Conservation (phyloP, 1,140 invertebrate species). For the Philopotamus ludificatus region DNA sequence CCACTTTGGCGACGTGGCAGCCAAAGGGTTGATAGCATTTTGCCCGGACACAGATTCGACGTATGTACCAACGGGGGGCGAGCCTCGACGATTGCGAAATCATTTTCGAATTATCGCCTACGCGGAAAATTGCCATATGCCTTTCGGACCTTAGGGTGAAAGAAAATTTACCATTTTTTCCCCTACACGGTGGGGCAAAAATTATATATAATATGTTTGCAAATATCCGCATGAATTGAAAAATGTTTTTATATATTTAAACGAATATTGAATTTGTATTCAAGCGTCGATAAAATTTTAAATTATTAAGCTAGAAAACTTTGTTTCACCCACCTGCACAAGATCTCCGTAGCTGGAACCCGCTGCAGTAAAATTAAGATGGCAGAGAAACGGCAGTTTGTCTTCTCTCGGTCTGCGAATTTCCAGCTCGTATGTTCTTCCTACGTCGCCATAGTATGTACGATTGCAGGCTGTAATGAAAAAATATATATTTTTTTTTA, state of each 20-base stretch:
- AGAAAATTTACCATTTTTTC: too few relatives aligned
- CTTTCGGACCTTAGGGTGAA: background rate
- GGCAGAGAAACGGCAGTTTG: conserved; percentile 73
- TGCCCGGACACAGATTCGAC: background rate
- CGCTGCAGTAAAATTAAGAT: conserved; percentile 76
- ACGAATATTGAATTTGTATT: background rate
- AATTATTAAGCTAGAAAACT: background rate
- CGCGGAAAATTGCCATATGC: background rate
- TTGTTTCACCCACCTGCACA: conserved; percentile 65
- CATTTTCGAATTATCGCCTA: background rate
- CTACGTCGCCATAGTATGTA: conserved; percentile 77
- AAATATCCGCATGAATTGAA: too few relatives aligned
- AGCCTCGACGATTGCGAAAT: background rate
- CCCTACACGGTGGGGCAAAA: too few relatives aligned
- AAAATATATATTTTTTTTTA: conserved; percentile 42
- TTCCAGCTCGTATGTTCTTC: conserved; percentile 74
- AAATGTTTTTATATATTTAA: too few relatives aligned
- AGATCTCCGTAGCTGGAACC: conserved; percentile 71
- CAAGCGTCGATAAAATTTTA: background rate
- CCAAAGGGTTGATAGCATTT: conserved; percentile 18
- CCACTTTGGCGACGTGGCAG: conserved; percentile 3
- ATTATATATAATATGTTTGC: too few relatives aligned
- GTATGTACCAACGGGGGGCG: background rate
- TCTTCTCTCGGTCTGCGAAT: conserved; percentile 71
- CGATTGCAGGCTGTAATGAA: conserved; percentile 74